A percentile compares a stretch with the other conserved stretches of the same genome.
Evolutionary conservation across 2,797 vertebrate genomes (phyloP).

Genomic region (Gymnocypris eckloni): DNA sequence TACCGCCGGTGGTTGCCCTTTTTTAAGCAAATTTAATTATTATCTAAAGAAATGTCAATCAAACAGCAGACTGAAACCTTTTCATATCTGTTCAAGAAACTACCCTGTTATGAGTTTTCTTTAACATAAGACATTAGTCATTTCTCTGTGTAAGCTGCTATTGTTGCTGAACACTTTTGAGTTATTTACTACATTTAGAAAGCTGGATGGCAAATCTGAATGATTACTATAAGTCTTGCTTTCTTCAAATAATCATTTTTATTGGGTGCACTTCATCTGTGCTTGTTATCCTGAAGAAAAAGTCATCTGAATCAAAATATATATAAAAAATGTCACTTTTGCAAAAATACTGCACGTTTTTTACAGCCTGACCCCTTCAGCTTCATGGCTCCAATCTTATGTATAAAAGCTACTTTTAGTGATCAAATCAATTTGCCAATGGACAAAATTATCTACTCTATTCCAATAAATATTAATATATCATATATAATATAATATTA

Average conservation of each 20-base stretch:
- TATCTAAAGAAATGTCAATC: conserved; percentile 24
- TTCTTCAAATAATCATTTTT: neutral
- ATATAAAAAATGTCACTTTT: neutral
- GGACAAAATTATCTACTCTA: neutral
- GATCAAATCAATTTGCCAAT: neutral
- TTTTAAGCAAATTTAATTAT: neutral
- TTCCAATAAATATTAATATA: neutral
- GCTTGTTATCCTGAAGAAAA: neutral
- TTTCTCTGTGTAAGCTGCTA: neutral
- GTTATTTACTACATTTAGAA: neutral
- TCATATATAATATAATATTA: neutral
- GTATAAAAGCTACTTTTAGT: no score
- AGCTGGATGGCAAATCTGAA: no score
- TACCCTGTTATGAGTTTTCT: neutral
- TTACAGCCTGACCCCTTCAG: neutral
- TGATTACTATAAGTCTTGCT: no score
- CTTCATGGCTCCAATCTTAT: neutral
- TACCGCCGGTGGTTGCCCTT: neutral
- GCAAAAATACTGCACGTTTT: neutral
- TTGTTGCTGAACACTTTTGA: neutral
- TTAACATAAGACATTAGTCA: neutral
- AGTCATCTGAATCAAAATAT: neutral
- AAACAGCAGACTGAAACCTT: conserved; percentile 14
- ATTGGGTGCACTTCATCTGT: neutral
- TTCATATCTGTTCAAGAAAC: conserved; percentile 8